These are phyloP conservation scores for Stomatorhinus walkeri DNA, from an alignment of 2,797 vertebrate species.

Conservation along the genomic window DNA sequence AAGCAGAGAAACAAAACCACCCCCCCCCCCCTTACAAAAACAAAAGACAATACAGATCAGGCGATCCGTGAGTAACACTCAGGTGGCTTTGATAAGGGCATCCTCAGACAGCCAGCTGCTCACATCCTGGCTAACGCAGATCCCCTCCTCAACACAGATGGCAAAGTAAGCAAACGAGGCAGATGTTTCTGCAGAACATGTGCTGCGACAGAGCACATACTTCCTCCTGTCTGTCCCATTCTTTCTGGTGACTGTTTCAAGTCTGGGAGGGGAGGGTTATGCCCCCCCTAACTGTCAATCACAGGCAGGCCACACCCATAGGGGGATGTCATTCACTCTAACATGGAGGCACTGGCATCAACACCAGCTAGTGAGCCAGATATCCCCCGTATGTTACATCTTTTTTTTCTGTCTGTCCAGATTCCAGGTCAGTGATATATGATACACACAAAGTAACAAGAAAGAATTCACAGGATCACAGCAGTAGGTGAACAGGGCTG, in stretches of 20 bases:
- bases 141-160: background rate
- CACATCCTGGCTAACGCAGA: background rate
- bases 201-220: background rate
- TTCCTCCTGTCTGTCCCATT: background rate
- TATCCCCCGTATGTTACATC: background rate
- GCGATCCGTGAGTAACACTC: background rate
- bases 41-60: background rate
- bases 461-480: background rate
- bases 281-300: background rate
- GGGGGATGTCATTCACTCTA: background rate
- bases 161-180: background rate
- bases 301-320: background rate
- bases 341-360: background rate
- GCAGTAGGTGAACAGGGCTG: background rate
- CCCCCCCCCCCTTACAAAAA: background rate
- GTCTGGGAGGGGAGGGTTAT: background rate
- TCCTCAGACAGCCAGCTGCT: background rate
- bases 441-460: background rate
- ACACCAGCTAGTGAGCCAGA: background rate
- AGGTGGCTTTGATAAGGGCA: background rate
- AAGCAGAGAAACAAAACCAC: background rate
- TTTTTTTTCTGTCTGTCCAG: background rate
- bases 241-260: background rate
- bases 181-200: background rate
- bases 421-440: background rate